A percentile compares a stretch with the other conserved stretches of the same genome.
These are phyloP conservation scores for Crotophaga sulcirostris DNA, from an alignment of 2,113 vertebrate genomes.

Conservation along the genomic window DNA sequence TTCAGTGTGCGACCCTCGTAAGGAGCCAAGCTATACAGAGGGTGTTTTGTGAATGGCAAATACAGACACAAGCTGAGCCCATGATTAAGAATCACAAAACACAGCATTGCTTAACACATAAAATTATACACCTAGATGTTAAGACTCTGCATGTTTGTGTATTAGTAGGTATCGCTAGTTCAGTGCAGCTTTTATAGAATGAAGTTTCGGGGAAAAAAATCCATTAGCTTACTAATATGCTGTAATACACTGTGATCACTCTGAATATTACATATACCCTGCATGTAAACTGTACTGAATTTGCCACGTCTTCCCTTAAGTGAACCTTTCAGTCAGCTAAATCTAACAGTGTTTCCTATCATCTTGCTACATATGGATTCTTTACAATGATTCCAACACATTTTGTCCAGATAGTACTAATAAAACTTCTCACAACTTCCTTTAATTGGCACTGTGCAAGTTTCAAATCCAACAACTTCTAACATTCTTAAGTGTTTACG, in stretches of 20 bases:
- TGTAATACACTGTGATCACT: not conserved
- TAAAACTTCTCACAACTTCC: not conserved
- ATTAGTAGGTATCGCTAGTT: not conserved
- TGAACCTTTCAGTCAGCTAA: not conserved
- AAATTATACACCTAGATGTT: not conserved
- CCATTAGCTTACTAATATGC: not conserved
- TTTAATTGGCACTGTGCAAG: not conserved
- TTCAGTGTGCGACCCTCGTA: fast-evolving
- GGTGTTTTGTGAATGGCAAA: not conserved
- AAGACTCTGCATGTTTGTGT: not conserved
- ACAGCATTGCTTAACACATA: not conserved
- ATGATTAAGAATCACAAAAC: not conserved
- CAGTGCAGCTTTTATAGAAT: not conserved
- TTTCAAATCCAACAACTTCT: not conserved
- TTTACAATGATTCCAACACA: not conserved
- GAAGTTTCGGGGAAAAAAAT: not conserved
- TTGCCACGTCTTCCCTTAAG: not conserved
- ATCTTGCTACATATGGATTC: not conserved
- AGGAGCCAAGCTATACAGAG: not conserved
- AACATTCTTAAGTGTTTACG: not conserved
- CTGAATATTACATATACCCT: not conserved
- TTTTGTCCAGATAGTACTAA: not conserved
- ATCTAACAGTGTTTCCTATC: not conserved
- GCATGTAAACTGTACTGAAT: not conserved
- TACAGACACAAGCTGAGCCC: not conserved